Percentiles rank a stretch among this genome's conserved stretches.
phyloP scores from a whole-genome alignment of 53 echinoderm and acorn worm genomes.

The Henricia sp. region DNA sequence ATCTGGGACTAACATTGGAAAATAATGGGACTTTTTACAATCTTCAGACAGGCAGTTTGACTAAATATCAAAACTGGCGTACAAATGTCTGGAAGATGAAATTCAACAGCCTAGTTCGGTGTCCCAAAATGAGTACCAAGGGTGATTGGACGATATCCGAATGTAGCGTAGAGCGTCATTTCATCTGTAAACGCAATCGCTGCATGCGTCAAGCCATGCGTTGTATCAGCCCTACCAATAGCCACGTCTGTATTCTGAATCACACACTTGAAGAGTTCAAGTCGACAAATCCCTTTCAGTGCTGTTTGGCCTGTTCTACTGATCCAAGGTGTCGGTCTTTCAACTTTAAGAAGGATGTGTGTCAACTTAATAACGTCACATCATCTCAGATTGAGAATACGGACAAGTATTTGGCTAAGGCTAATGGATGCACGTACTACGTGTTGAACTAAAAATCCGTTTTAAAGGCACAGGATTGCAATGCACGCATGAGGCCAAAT shows the following conservation, averaged over 20 bases:
- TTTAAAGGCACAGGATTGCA: background rate
- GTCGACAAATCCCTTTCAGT: background rate
- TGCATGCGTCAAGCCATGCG: background rate
- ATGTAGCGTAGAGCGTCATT: too few relatives aligned
- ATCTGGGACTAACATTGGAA: too few relatives aligned
- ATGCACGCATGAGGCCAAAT: background rate
- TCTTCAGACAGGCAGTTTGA: too few relatives aligned
- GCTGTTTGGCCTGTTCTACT: slow-evolving; percentile 2
- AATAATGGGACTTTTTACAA: too few relatives aligned
- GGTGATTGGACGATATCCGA: too few relatives aligned
- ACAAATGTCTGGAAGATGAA: too few relatives aligned
- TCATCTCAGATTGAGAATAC: background rate
- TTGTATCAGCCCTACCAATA: background rate
- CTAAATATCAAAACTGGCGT: too few relatives aligned
- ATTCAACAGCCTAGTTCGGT: too few relatives aligned
- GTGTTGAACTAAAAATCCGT: too few relatives aligned
- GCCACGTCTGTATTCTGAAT: background rate
- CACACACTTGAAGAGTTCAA: background rate
- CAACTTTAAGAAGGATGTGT: background rate
- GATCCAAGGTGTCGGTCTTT: slow-evolving; percentile 14
- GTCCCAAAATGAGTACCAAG: too few relatives aligned
- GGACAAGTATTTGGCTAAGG: background rate
- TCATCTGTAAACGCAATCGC: too few relatives aligned
- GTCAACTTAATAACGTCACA: slow-evolving; percentile 16
- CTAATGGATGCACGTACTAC: slow-evolving; percentile 3